Evolutionary conservation across 1,140 invertebrate genomes (phyloP), one percentile per base, ranked within the genome.

Genomic region (Ctenoplectra terminalis): DNA sequence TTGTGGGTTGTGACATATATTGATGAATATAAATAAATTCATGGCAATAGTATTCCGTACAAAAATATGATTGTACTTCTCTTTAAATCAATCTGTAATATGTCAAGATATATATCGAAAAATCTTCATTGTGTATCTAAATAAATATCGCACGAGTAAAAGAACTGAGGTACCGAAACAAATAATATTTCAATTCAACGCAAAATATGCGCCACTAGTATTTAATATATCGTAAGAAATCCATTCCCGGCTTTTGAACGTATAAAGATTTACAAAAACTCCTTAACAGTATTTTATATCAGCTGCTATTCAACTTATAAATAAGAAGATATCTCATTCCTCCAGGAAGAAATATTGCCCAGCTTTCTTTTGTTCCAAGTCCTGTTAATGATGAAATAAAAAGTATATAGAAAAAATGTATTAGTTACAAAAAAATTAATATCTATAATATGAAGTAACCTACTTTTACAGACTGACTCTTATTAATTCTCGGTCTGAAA

Each of bases 331-430:
- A 50, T 69, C 66, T 94, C 96, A 98, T 93, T 99, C 98, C 94
- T 99, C 99, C 88, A 99, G 94, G 96, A 99, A 99, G 96, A 99
- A 99, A 94, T 98, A 99, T 94, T 99, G 99, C 63, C 99, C 99
- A 56, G 97, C 96, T 87, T 96, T 95, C 94, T 99, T 99, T 94
- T 99, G 99, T 92, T 99, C 99, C 87, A 97, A 96, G 93, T 99
- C 99, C 96, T 98, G 93, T 72, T 94, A 93, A 81, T 91, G 92
- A 82, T 37, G 78, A 76, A 69, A 86, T 67, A 82, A 73, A 73
- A 70, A 7, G 31, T 26, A 4, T 72, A 23, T 48, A 37, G 50
- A 82, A 81, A 82, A 81, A 83, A 81, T 61, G 20, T 31, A 11
- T 37, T 56, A 0, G 43, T 34, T 43, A 5, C 34, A 43, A 1